Evolutionary conservation across 2,797 vertebrate species (phyloP).

Genomic region (Eutrigla gurnardus): DNA sequence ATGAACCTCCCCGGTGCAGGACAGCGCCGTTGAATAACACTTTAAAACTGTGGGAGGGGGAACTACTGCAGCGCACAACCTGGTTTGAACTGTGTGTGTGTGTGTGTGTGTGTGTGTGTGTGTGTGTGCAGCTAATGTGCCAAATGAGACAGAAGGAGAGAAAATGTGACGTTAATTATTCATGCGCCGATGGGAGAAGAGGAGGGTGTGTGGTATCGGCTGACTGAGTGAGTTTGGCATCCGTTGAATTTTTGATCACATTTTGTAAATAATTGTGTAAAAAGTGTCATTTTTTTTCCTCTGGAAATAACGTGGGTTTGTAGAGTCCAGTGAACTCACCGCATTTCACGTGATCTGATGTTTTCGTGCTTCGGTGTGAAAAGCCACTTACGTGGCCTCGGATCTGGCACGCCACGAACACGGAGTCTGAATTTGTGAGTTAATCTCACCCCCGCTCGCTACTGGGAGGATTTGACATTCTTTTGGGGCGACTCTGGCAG

Average conservation of each 20-base stretch:
- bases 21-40: background rate
- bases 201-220: background rate
- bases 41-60: background rate
- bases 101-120: background rate
- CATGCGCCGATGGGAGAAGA: background rate
- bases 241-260: slow-evolving; percentile 23
- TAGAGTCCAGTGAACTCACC: background rate
- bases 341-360: background rate
- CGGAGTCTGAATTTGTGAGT: background rate
- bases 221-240: slow-evolving; percentile 3
- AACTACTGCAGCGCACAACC: background rate
- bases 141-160: slow-evolving; percentile 40
- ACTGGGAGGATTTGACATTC: background rate
- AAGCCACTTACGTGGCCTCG: background rate
- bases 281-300: background rate
- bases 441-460: background rate
- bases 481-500: no score
- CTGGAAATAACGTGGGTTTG: background rate
- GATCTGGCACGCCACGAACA: background rate
- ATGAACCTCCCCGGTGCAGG: background rate
- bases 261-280: slow-evolving; percentile 15
- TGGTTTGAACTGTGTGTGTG: background rate
- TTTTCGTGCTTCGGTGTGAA: no score
- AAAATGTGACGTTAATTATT: slow-evolving; percentile 50
- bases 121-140: slow-evolving; percentile 15